These are phyloP conservation scores for Chironex yamaguchii DNA, from an alignment of 30 jellyfish, hydroid and myxozoan species.

Conservation along the genomic window DNA sequence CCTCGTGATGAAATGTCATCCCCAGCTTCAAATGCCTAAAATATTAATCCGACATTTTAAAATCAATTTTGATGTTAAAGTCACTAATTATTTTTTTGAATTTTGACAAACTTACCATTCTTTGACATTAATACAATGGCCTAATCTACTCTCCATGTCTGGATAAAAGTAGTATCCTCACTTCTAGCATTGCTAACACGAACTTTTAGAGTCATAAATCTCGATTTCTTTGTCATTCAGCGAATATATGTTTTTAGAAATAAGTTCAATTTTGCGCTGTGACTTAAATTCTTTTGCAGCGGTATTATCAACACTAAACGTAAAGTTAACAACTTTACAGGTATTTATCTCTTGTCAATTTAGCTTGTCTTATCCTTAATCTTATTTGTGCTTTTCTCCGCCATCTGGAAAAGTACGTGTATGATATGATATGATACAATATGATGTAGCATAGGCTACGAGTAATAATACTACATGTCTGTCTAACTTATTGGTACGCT, in stretches of 20 bases:
- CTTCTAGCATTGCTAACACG: not conserved
- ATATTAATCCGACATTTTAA: not conserved
- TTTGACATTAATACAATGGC: not conserved
- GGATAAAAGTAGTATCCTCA: not conserved
- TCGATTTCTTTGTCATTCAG: not conserved
- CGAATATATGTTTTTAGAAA: not conserved
- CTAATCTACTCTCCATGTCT: not conserved
- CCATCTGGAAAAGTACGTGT: not conserved
- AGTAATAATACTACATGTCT: no score
- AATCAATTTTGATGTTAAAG: no score
- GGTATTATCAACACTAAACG: no score
- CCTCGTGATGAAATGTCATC: no score
- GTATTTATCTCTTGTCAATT: not conserved
- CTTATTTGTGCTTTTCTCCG: not conserved
- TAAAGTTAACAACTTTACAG: not conserved
- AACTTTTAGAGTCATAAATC: not conserved
- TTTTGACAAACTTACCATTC: not conserved
- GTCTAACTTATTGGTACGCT: no score
- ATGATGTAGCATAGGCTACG: no score
- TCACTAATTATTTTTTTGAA: no score
- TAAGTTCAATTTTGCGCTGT: not conserved
- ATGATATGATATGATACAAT: no score
- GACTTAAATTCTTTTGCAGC: not conserved
- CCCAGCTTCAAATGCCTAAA: not conserved
- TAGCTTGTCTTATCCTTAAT: not conserved